Conservation (phyloP, 2,888 invertebrate species). For the Alsophila aescularia region DNA sequence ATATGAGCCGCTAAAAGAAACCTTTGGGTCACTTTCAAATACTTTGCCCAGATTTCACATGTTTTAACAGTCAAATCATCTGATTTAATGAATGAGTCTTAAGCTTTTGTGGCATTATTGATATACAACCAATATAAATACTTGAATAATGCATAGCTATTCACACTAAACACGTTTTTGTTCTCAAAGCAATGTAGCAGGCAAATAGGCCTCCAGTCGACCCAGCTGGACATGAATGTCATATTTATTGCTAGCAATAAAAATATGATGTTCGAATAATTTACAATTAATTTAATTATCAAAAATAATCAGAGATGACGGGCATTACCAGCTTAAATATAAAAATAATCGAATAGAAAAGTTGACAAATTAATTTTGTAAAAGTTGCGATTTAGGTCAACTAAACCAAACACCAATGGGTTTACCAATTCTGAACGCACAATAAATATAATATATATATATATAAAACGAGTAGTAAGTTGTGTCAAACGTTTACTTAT, state of each 20-base stretch:
- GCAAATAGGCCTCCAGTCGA: slow-evolving; percentile 7
- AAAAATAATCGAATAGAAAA: no score
- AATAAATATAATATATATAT: no score
- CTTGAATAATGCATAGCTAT: slow-evolving; percentile 28
- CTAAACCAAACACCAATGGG: no score
- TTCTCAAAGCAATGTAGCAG: slow-evolving; percentile 7
- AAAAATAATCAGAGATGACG: neutral
- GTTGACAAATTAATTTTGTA: no score
- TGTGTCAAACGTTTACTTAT: no score
- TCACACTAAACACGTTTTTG: neutral
- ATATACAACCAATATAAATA: slow-evolving; percentile 1
- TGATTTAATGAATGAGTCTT: slow-evolving; percentile 8
- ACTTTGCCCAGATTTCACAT: slow-evolving; percentile 4
- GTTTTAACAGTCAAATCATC: slow-evolving; percentile 7
- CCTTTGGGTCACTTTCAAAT: slow-evolving; percentile 12
- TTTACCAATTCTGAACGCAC: no score
- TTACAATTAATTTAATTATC: slow-evolving; percentile 9
- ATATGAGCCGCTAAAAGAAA: neutral
- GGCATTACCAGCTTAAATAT: neutral
- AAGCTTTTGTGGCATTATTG: neutral
- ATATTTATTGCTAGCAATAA: slow-evolving; percentile 14
- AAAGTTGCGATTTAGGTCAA: no score
- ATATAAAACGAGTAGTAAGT: no score
- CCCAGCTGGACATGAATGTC: slow-evolving; percentile 4
- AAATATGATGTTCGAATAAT: slow-evolving; percentile 30